Evolutionary conservation across 2,888 invertebrate species (phyloP).

Genomic region (Harmothoe impar): DNA sequence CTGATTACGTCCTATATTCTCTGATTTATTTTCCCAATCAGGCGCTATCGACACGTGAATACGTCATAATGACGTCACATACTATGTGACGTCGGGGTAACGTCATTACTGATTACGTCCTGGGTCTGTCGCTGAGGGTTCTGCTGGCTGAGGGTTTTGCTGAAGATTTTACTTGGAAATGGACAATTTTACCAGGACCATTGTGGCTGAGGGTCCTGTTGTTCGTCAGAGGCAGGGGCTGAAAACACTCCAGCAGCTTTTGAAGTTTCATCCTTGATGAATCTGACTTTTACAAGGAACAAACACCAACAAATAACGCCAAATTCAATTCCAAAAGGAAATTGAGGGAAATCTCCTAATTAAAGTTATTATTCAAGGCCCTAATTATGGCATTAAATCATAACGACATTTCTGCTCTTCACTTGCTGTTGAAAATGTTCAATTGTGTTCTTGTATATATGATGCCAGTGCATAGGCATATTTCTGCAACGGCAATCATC

Average conservation of each 20-base stretch:
- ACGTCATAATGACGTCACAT: constrained; percentile 36
- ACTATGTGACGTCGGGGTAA: neutral
- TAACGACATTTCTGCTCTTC: no score
- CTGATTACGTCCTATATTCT: constrained; percentile 42
- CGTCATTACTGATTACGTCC: neutral
- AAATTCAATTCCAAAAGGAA: neutral
- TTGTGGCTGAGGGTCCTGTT: neutral
- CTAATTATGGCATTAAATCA: neutral
- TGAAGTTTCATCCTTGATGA: constrained; percentile 24
- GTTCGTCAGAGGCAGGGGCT: neutral
- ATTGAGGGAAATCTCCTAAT: constrained; percentile 11
- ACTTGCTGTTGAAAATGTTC: no score
- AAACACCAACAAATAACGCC: neutral
- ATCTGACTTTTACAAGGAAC: neutral
- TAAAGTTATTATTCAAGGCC: neutral
- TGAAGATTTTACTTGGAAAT: neutral
- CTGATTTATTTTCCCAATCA: constrained; percentile 38
- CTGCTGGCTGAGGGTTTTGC: no score
- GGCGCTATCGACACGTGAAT: constrained; percentile 2
- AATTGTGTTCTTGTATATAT: no score
- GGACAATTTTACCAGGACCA: neutral
- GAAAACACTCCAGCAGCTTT: neutral
- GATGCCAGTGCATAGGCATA: no score
- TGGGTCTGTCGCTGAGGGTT: neutral
- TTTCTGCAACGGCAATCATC: no score